These are phyloP conservation scores for Pachymerium ferrugineum DNA, from an alignment of 2,888 invertebrate genomes.

Conservation along the genomic window DNA sequence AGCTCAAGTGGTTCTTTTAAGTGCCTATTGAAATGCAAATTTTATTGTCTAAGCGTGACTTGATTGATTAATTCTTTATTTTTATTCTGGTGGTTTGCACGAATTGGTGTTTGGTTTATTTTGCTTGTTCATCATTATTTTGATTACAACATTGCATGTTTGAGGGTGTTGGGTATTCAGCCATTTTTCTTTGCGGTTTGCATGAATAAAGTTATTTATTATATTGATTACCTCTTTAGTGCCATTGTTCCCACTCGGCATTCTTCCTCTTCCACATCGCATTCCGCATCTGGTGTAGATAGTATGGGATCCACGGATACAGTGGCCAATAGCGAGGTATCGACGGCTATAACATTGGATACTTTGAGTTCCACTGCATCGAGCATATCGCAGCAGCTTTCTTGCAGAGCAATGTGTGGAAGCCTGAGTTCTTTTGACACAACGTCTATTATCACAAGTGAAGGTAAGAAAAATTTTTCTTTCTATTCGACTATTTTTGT, in stretches of 20 bases:
- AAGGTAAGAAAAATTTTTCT: constrained; percentile 51
- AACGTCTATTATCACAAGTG: constrained; percentile 50
- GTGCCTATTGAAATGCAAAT: no score
- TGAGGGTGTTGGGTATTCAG: no score
- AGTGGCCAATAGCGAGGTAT: constrained; percentile 53
- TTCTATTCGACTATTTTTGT: background rate
- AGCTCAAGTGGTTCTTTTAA: no score
- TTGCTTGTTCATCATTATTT: no score
- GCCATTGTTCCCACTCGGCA: constrained; percentile 23
- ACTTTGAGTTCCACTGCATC: constrained; percentile 51
- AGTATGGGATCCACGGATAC: constrained; percentile 55
- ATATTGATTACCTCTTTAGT: background rate
- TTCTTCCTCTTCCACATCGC: constrained; percentile 29
- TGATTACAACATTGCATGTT: no score
- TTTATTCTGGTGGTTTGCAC: no score
- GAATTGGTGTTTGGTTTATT: no score
- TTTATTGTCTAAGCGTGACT: no score
- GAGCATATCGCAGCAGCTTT: constrained; percentile 52
- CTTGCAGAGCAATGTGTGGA: constrained; percentile 54
- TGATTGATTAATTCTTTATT: no score
- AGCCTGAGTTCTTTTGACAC: constrained; percentile 55
- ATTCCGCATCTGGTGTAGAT: constrained; percentile 41
- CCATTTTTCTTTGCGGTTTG: no score
- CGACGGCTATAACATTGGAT: constrained; percentile 55
- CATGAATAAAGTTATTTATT: background rate